These are phyloP conservation scores for Nymphalis urticae DNA, from an alignment of 2,888 invertebrate genomes.

Conservation along the genomic window DNA sequence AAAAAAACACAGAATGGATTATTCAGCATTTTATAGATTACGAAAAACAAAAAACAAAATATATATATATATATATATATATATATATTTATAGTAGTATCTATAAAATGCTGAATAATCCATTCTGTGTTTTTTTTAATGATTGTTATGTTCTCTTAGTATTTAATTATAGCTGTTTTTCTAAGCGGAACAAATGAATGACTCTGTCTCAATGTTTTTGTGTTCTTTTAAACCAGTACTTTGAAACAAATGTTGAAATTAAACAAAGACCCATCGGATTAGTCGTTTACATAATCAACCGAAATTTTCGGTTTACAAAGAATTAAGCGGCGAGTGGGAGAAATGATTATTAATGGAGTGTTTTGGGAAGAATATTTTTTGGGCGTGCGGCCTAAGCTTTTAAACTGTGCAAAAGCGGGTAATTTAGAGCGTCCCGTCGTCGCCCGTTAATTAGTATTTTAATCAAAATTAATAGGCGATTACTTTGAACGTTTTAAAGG, in stretches of 20 bases:
- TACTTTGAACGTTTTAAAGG: constrained; percentile 60
- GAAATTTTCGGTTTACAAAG: constrained; percentile 55
- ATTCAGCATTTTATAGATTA: no score
- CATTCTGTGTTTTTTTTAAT: no score
- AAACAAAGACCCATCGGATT: constrained; percentile 47
- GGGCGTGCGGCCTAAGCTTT: constrained; percentile 60
- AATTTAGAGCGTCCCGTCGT: constrained; percentile 66
- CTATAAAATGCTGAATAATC: no score
- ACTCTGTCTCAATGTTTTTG: no score
- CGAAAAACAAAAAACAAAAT: no score
- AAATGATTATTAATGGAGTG: constrained; percentile 63
- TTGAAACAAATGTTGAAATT: constrained; percentile 39
- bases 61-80: no score
- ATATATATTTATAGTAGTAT: no score
- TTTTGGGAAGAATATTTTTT: constrained; percentile 63
- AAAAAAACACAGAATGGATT: no score
- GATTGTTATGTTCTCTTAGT: no score
- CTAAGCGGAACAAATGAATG: no score
- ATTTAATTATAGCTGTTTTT: no score
- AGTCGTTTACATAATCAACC: constrained; percentile 62
- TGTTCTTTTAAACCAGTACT: background rate
- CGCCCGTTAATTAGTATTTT: constrained; percentile 70
- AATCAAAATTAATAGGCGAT: constrained; percentile 77
- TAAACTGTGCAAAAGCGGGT: constrained; percentile 57
- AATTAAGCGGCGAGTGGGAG: constrained; percentile 50